phyloP scores from a whole-genome alignment of 2,888 invertebrate species.

The Folsomia manolachei region DNA sequence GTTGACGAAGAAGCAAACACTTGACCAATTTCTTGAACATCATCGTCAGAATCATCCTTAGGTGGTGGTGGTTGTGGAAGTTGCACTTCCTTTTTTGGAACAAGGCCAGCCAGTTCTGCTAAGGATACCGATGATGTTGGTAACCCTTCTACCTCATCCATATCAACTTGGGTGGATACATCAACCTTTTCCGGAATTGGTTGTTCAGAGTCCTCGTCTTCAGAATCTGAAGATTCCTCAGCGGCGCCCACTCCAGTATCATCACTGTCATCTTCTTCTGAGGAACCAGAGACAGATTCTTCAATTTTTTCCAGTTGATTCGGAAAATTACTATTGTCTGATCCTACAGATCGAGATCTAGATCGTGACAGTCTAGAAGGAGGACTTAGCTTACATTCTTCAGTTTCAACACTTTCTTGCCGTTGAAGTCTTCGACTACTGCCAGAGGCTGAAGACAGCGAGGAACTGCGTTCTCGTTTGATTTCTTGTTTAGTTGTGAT shows the following conservation, averaged over 20 bases:
- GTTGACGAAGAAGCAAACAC: conserved; percentile 23
- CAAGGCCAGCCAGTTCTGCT: neutral
- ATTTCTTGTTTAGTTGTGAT: conserved; percentile 11
- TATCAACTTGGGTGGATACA: conserved; percentile 48
- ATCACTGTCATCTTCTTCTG: conserved; percentile 16
- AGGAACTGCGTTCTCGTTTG: conserved; percentile 21
- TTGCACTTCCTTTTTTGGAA: neutral
- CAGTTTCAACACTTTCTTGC: conserved; percentile 24
- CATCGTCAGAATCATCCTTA: conserved; percentile 29
- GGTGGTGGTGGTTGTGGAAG: neutral
- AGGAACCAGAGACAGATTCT: neutral
- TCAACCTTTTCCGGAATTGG: conserved; percentile 33
- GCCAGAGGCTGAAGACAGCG: neutral
- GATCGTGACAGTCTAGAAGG: neutral
- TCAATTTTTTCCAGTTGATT: too few relatives aligned
- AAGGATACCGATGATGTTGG: neutral
- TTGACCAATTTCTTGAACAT: conserved; percentile 39
- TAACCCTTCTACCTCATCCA: conserved; percentile 45
- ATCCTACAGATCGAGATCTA: neutral
- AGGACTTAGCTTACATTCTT: neutral
- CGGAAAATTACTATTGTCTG: neutral
- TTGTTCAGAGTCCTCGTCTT: conserved; percentile 22
- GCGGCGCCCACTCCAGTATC: conserved; percentile 11
- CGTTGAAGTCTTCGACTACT: neutral
- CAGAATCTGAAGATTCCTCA: neutral